phyloP scores from a whole-genome alignment of 2,888 invertebrate genomes.

The Rhodophaea formosa region DNA sequence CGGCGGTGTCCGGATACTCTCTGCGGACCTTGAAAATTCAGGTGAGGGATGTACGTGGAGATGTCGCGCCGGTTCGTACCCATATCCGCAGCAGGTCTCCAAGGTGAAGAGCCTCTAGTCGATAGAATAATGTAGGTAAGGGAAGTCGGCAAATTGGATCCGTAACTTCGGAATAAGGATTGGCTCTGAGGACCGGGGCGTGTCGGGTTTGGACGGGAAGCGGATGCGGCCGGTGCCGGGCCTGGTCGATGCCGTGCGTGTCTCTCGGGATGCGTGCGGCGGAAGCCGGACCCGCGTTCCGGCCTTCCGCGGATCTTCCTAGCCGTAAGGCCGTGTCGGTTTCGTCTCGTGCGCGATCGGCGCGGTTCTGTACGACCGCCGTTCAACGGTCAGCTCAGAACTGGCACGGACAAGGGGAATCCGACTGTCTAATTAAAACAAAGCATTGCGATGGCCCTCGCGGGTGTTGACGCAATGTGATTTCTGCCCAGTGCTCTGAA shows the following conservation, averaged over 20 bases:
- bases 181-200: constrained; percentile 86
- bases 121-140: constrained; percentile 83
- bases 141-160: constrained; percentile 86
- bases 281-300: constrained; percentile 44
- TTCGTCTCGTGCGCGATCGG: constrained; percentile 41
- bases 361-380: neutral
- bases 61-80: constrained; percentile 79
- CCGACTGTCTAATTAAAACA: constrained; percentile 36
- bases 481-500: constrained; percentile 79
- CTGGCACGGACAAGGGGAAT: too few species aligned
- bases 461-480: constrained; percentile 79
- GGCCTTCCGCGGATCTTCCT: constrained; percentile 42
- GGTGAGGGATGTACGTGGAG: constrained; percentile 53
- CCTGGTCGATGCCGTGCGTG: constrained; percentile 33
- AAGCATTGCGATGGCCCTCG: constrained; percentile 60
- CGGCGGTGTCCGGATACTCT: constrained; percentile 50
- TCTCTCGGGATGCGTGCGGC: constrained; percentile 42
- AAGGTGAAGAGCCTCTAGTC: constrained; percentile 86
- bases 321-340: constrained; percentile 41
- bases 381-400: too few species aligned
- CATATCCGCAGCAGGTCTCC: constrained; percentile 89
- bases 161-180: constrained; percentile 86
- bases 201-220: constrained; percentile 76
- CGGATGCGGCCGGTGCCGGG: constrained; percentile 36
- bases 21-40: constrained; percentile 59